A percentile compares a stretch with the other conserved stretches of the same genome.
Evolutionary conservation across 1,140 invertebrate genomes (phyloP).

Genomic region (Euschistus heros): DNA sequence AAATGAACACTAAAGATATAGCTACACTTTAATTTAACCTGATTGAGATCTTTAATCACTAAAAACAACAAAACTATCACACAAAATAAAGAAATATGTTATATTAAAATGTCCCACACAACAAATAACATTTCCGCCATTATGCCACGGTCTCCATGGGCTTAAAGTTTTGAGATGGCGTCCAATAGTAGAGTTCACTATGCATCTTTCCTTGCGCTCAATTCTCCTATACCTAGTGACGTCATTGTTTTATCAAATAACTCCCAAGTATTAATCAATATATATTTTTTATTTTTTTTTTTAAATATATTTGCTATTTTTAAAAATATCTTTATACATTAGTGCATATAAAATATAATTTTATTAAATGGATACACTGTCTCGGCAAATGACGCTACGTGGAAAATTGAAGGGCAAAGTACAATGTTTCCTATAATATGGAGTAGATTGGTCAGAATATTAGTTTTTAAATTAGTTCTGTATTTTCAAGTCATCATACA

Average conservation of each 20-base stretch:
- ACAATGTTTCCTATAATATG: too few species aligned
- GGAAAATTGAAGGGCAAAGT: too few species aligned
- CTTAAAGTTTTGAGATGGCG: conserved; percentile 17
- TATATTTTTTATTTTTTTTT: too few species aligned
- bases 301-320: too few species aligned
- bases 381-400: too few species aligned
- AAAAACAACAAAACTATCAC: background rate
- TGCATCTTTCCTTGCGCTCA: background rate
- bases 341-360: too few species aligned
- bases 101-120: conserved; percentile 16
- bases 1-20: background rate
- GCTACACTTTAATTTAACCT: background rate
- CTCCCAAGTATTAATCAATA: background rate
- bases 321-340: too few species aligned
- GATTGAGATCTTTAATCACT: too few species aligned
- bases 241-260: background rate
- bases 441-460: too few species aligned
- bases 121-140: conserved; percentile 24
- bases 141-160: conserved; percentile 14
- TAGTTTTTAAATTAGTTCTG: too few species aligned
- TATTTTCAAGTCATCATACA: too few species aligned
- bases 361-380: too few species aligned
- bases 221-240: background rate
- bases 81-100: background rate
- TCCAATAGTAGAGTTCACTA: conserved; percentile 9